Evolutionary conservation across 2,888 invertebrate species (phyloP), one percentile per base, ranked within the genome.

Genomic region (Meganola albula): DNA sequence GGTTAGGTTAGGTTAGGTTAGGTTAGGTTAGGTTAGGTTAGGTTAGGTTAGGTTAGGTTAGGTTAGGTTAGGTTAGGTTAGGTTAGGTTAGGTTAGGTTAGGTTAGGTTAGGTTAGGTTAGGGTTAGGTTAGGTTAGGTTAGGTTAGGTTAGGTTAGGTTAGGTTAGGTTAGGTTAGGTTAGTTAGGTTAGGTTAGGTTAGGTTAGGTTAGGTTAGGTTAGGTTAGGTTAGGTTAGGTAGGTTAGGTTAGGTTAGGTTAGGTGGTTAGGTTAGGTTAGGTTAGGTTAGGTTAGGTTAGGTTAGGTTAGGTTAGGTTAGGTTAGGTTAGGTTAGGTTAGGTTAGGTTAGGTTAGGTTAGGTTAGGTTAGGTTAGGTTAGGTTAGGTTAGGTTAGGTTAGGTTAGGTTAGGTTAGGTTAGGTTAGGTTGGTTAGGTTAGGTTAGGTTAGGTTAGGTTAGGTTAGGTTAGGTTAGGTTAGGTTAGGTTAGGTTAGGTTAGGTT

Each of bases 1-100:
- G 40, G 35, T 40, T 35, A 36, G 40, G 36, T 37, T 40, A 34
- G 36, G 37, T 36, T 40, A 37, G 40, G 40, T 37, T 37, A 40
- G 40, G 37, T 40, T 37, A 37, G 40, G 40, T 40, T 40, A 31
- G 33, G 40, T 35, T 35, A 29, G 32, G 35, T 35, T 34, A 32
- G 35, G 40, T 34, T 37, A 34, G 34, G 40, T 37, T 37, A 32
- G 37, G 37, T 5, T 22, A n/a, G 6, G 22, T 22, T 5, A 22
- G 9, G 9, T 8, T 8, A 22, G 6, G 31, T 24, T 31, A 4
- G 6, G 22, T n/a, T 22, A 8, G 6, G 8, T n/a, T n/a, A 8
- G 6, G 6, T 22, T 22, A 5, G 8, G 22, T 5, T 5, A 22
- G 8, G 8, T n/a, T 22, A n/a, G 22, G 6, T n/a, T n/a, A 8